Evolutionary conservation across 2,113 vertebrate species (phyloP).

Genomic region (Aramus guarauna): DNA sequence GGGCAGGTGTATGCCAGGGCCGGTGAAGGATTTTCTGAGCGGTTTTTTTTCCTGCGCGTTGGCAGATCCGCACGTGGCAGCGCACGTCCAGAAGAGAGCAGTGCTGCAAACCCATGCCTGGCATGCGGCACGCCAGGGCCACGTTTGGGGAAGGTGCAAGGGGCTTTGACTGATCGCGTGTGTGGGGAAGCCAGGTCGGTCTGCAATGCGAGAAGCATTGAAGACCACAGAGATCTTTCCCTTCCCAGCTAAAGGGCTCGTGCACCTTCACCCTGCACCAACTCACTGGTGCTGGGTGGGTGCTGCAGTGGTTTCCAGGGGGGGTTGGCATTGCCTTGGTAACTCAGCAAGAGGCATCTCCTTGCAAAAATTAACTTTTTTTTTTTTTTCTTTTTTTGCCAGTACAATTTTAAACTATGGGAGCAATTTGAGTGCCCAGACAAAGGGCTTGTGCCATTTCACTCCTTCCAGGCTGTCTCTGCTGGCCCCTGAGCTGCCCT

Average conservation of each 20-base stretch:
- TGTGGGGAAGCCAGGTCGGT: fast-evolving
- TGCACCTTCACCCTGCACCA: not conserved
- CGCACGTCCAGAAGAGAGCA: no score
- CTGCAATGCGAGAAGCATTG: fast-evolving
- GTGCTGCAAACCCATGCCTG: not conserved
- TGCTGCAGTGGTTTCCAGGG: not conserved
- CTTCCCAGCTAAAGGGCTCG: not conserved
- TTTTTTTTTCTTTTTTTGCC: not conserved
- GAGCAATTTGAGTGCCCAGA: not conserved
- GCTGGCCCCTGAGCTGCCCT: not conserved
- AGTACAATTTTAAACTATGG: not conserved
- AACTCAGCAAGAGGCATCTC: not conserved
- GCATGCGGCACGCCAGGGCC: not conserved
- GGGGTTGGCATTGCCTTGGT: not conserved
- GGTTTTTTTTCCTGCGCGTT: not conserved
- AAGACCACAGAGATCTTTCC: not conserved
- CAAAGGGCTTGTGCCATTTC: not conserved
- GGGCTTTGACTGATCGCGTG: fast-evolving
- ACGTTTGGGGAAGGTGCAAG: not conserved
- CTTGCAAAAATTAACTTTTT: not conserved
- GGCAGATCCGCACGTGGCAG: not conserved
- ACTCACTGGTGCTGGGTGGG: not conserved
- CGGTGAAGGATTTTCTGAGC: not conserved
- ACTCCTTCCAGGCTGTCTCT: not conserved
- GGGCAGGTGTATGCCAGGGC: not conserved